phyloP scores from a whole-genome alignment of 2,113 vertebrate genomes.

The Emydura subglobosa region DNA sequence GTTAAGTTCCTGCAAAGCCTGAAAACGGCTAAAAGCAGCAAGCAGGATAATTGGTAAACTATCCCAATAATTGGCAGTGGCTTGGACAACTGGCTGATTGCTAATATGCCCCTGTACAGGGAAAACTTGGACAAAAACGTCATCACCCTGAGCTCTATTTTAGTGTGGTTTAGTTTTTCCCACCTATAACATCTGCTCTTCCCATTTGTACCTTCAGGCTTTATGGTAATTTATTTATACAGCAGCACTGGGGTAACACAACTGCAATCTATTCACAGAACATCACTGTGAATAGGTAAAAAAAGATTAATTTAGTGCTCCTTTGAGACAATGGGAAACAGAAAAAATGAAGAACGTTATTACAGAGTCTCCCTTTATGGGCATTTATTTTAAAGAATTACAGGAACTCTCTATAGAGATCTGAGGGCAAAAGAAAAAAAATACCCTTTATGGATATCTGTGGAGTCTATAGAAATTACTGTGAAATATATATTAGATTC shows the following conservation, averaged over 20 bases:
- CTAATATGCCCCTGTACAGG: no score
- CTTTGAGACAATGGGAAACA: neutral
- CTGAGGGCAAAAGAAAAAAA: neutral
- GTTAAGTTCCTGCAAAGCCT: no score
- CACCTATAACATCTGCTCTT: neutral
- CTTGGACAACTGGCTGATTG: no score
- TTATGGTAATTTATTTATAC: neutral
- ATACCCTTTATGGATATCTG: neutral
- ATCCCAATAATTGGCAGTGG: no score
- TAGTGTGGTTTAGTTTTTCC: neutral
- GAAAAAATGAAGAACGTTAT: neutral
- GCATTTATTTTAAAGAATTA: neutral
- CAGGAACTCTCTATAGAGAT: neutral
- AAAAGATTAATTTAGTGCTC: slow-evolving; percentile 18
- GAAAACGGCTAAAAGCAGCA: no score
- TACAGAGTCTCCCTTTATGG: neutral
- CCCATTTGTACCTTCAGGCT: neutral
- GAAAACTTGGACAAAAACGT: neutral
- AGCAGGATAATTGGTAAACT: no score
- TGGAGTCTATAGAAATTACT: neutral
- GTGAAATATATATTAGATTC: neutral
- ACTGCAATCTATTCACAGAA: neutral
- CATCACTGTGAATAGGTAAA: neutral
- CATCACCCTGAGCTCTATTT: neutral
- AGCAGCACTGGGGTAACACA: neutral